Evolutionary conservation across 2,113 vertebrate genomes (phyloP), one percentile per base, ranked within the genome.

Genomic region (Megaleporinus macrocephalus): DNA sequence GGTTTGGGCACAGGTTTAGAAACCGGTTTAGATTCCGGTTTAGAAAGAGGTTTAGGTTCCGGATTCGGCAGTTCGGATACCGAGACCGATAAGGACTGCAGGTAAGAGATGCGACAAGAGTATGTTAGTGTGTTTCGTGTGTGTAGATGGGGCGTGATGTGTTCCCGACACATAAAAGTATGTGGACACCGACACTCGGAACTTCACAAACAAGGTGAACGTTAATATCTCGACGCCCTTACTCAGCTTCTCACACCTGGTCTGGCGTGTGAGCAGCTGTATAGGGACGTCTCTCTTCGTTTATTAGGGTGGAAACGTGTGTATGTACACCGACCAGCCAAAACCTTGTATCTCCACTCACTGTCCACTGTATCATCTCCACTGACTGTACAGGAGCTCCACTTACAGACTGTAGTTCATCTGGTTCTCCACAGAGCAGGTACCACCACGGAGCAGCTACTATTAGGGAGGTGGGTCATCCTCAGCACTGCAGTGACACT

Each of bases 31-130:
- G 83, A 75, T 82, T 91, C 90, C 85, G 79, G 83, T 87, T 84
- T 86, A 72, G 82, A 83, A 79, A 79, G 77, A 41, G 85, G 57
- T 53, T 80, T 86, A 83, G 76, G 76, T 74, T 87, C 86, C n/a
- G 92, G 87, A 90, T 92, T 94, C 92, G 91, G 93, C 91, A 91
- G 91, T 90, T 91, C 81, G 88, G 94, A 93, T 88, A 94, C 91
- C 82, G 93, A 91, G 84, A 90, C 89, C 82, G 92, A 93, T 88
- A 93, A 88, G n/a, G 90, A 94, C 91, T 92, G 92, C 90, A 91
- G 93, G 86, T 90, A 89, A 81, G 90, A 93, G 88, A 94, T 53
- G 92, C 87, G 92, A 94, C 89, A 85, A 88, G 83, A 90, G 33
- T 84, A 74, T 78, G 90, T 92, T 91, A 92, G 90, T 63, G 79